A percentile compares a stretch with the other conserved stretches of the same genome.
Evolutionary conservation across 2,113 vertebrate genomes (phyloP).

Genomic region (Pluvialis apricaria): DNA sequence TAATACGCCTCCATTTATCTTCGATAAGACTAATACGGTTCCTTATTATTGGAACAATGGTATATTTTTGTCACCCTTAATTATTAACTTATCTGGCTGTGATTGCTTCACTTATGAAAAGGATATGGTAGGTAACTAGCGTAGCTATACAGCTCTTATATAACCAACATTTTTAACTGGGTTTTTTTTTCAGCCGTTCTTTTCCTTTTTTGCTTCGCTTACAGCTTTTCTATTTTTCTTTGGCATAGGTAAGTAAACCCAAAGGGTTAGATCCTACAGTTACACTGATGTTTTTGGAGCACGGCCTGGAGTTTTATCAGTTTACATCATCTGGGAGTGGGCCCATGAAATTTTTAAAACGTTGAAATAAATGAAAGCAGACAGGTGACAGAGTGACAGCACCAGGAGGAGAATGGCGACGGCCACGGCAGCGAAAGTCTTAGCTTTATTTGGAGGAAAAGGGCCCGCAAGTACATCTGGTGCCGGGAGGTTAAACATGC

Average conservation of each 20-base stretch:
- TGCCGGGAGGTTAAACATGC: not conserved
- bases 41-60: slow-evolving; percentile 39
- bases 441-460: slow-evolving; percentile 34
- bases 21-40: not conserved
- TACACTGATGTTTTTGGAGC: slow-evolving; percentile 30
- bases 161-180: not conserved
- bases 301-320: not conserved
- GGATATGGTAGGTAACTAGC: not conserved
- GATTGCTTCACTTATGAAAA: not conserved
- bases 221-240: not conserved
- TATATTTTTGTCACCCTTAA: slow-evolving; percentile 48
- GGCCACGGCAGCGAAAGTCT: not conserved
- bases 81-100: slow-evolving; percentile 17
- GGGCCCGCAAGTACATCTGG: not conserved
- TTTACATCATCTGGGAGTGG: not conserved
- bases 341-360: not conserved
- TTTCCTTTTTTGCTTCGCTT: not conserved
- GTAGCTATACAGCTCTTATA: not conserved
- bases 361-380: slow-evolving; percentile 11
- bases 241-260: not conserved
- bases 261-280: not conserved
- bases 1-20: slow-evolving; percentile 18
- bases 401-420: not conserved
- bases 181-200: not conserved
- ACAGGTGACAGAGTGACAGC: slow-evolving; percentile 16